Conservation (phyloP, 2,888 invertebrate species). For the Bursaphelenchus okinawaensis region DNA sequence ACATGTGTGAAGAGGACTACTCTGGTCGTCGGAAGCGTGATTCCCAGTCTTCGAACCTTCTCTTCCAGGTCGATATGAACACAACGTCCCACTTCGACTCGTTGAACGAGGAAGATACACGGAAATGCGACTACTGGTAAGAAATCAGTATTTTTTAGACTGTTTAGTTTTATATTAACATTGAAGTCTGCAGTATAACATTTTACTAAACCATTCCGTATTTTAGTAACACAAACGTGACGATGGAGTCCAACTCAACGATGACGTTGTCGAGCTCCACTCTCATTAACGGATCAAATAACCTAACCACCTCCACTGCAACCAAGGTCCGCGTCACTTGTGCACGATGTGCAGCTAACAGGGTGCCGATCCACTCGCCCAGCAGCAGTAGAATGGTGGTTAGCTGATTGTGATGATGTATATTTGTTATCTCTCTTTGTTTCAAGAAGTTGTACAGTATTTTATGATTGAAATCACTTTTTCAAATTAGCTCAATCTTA, state of each 20-base stretch:
- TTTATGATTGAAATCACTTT: not conserved
- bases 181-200: too few relatives aligned
- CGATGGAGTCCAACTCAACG: not conserved
- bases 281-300: not conserved
- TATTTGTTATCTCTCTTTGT: not conserved
- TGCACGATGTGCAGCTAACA: not conserved
- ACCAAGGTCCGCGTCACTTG: not conserved
- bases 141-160: not conserved
- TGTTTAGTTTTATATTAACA: not conserved
- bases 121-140: not conserved
- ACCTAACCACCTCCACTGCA: not conserved
- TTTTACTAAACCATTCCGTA: too few relatives aligned
- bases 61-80: not conserved
- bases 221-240: not conserved
- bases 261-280: not conserved
- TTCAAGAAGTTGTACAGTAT: not conserved
- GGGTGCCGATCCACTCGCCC: not conserved
- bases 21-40: not conserved
- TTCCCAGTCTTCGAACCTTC: not conserved
- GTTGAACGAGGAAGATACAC: not conserved
- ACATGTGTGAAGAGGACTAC: slow-evolving; percentile 8
- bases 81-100: not conserved
- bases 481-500: not conserved
- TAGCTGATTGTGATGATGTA: not conserved
- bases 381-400: not conserved